A percentile compares a stretch with the other conserved stretches of the same genome.
Conservation (phyloP, 2,888 invertebrate species). For the Cerastoderma edule region DNA sequence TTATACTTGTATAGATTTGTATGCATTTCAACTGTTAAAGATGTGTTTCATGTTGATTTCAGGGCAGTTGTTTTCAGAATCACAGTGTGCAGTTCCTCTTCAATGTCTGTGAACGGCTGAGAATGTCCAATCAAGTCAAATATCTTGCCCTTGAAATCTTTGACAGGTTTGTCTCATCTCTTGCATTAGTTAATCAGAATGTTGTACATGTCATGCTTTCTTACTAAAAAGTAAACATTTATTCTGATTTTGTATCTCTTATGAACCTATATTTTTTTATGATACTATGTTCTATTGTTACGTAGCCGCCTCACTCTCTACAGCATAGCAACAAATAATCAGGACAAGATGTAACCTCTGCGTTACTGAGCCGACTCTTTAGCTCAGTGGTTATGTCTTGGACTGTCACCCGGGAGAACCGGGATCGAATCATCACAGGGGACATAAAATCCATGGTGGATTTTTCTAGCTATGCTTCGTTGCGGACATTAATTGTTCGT, state of each 20-base stretch:
- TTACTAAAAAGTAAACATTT: no score
- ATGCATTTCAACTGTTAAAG: not conserved
- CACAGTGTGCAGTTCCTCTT: slow-evolving; percentile 76
- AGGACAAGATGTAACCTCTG: no score
- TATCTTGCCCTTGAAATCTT: slow-evolving; percentile 81
- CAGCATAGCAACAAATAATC: no score
- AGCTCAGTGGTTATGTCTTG: no score
- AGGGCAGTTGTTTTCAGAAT: slow-evolving; percentile 72
- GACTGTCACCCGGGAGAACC: no score
- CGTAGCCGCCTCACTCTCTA: not conserved
- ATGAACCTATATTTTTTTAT: not conserved
- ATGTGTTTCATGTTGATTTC: slow-evolving; percentile 22
- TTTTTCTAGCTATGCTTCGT: no score
- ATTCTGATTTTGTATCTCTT: not conserved
- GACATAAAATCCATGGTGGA: no score
- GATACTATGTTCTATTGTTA: not conserved
- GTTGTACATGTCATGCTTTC: no score
- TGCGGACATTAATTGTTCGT: no score
- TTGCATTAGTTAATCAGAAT: no score
- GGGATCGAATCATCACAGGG: no score
- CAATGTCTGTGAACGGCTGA: slow-evolving; percentile 76
- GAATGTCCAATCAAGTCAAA: slow-evolving; percentile 77
- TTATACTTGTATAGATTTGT: not conserved
- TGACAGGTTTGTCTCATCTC: slow-evolving; percentile 78
- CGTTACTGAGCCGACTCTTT: no score